Percentiles rank a stretch among this genome's conserved stretches.
Evolutionary conservation across 2,888 invertebrate species (phyloP).

Genomic region (Meteorus cinctellus): DNA sequence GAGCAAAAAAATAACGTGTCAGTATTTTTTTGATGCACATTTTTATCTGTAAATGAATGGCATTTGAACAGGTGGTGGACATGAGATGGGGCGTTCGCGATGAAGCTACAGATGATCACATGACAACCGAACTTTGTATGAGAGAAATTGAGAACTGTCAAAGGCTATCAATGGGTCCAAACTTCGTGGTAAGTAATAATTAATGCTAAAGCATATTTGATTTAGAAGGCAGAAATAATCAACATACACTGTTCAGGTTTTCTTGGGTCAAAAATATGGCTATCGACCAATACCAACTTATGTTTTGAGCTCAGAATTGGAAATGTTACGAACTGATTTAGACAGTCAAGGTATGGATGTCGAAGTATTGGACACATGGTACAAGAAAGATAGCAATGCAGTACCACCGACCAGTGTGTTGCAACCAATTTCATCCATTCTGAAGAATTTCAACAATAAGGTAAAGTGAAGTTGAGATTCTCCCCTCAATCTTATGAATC

Average conservation of each 20-base stretch:
- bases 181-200: conserved; percentile 85
- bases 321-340: conserved; percentile 89
- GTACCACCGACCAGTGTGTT: conserved; percentile 96
- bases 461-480: conserved; percentile 72
- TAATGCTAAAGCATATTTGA: not conserved
- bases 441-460: conserved; percentile 98
- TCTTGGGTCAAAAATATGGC: conserved; percentile 98
- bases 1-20: not conserved
- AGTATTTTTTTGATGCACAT: not conserved
- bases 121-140: conserved; percentile 99
- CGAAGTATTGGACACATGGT: conserved; percentile 92
- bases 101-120: conserved; percentile 99
- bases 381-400: conserved; percentile 95
- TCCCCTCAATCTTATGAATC: not conserved
- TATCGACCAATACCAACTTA: conserved; percentile 98
- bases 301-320: conserved; percentile 92
- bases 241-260: conserved; percentile 77
- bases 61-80: conserved; percentile 87
- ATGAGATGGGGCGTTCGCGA: conserved; percentile 99
- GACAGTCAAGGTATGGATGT: conserved; percentile 88
- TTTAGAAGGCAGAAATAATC: not conserved
- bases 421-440: conserved; percentile 97
- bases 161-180: conserved; percentile 96
- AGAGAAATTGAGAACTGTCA: conserved; percentile 98
- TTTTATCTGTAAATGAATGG: not conserved